Conservation (phyloP, 2,888 invertebrate species). For the Aporophyla lueneburgensis region DNA sequence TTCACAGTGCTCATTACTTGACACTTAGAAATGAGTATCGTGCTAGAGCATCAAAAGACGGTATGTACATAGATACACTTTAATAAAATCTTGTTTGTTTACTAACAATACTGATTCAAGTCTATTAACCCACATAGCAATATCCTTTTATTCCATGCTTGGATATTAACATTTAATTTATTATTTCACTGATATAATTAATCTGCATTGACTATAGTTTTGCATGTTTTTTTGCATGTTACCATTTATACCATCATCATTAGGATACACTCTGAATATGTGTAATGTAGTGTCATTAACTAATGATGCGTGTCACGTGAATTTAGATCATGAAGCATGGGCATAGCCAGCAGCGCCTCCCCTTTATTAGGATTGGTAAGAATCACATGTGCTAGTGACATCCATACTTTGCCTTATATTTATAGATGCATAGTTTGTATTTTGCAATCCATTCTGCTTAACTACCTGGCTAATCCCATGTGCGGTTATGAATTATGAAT, state of each 20-base stretch:
- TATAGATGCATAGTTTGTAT: neutral
- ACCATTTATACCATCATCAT: too few species aligned
- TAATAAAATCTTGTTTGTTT: neutral
- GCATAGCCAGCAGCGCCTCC: conserved; percentile 26
- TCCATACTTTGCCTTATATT: neutral
- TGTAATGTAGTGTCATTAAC: neutral
- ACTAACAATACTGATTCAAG: conserved; percentile 31
- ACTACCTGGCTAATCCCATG: conserved; percentile 16
- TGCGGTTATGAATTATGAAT: neutral
- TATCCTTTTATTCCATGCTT: conserved; percentile 3
- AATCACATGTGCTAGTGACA: conserved; percentile 4
- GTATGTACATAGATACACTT: conserved; percentile 70
- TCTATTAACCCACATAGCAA: neutral
- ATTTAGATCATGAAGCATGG: conserved; percentile 24
- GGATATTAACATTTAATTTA: neutral
- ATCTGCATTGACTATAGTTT: conserved; percentile 21
- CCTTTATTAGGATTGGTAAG: conserved; percentile 15
- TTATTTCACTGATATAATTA: neutral
- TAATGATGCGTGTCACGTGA: conserved; percentile 23
- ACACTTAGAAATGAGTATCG: conserved; percentile 89
- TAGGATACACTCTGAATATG: too few species aligned
- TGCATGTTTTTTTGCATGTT: conserved; percentile 17
- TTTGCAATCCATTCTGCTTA: conserved; percentile 32
- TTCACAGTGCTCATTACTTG: conserved; percentile 92
- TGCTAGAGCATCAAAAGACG: conserved; percentile 75